These are phyloP conservation scores for Bombylius discolor DNA, from an alignment of 2,888 invertebrate genomes.

Conservation along the genomic window DNA sequence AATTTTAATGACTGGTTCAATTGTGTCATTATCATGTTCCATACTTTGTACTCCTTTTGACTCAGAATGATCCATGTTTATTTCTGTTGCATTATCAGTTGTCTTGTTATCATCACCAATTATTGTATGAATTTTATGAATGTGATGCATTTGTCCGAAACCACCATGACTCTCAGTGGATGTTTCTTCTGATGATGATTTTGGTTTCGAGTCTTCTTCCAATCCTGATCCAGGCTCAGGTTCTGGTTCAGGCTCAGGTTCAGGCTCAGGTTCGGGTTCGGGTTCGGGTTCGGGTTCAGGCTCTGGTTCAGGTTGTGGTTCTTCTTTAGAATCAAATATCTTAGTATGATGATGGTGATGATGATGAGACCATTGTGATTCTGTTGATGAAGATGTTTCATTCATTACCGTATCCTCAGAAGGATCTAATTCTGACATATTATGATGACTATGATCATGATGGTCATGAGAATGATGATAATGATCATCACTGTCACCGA, in stretches of 20 bases:
- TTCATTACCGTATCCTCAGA: neutral
- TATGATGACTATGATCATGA: neutral
- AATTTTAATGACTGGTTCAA: conserved; percentile 9
- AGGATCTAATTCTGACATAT: neutral
- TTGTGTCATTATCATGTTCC: conserved; percentile 1
- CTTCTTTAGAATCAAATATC: conserved; percentile 22
- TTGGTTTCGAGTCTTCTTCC: conserved; percentile 6
- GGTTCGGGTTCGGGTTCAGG: conserved; percentile 28
- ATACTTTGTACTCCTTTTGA: neutral
- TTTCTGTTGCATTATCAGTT: neutral
- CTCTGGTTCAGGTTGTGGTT: conserved; percentile 30
- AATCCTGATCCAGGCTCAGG: conserved; percentile 26
- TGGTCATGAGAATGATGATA: neutral
- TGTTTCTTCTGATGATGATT: conserved; percentile 10
- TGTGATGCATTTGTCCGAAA: neutral
- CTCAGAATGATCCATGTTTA: neutral
- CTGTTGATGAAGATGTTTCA: conserved; percentile 23
- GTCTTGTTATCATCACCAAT: neutral
- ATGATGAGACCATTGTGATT: neutral
- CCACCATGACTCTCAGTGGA: neutral
- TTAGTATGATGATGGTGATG: neutral
- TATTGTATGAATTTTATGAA: neutral
- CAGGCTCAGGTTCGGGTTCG: conserved; percentile 6
- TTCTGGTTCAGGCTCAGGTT: conserved; percentile 20
- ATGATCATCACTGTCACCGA: neutral